Evolutionary conservation across 2,888 invertebrate genomes (phyloP).

Genomic region (Drosophila demipolita): DNA sequence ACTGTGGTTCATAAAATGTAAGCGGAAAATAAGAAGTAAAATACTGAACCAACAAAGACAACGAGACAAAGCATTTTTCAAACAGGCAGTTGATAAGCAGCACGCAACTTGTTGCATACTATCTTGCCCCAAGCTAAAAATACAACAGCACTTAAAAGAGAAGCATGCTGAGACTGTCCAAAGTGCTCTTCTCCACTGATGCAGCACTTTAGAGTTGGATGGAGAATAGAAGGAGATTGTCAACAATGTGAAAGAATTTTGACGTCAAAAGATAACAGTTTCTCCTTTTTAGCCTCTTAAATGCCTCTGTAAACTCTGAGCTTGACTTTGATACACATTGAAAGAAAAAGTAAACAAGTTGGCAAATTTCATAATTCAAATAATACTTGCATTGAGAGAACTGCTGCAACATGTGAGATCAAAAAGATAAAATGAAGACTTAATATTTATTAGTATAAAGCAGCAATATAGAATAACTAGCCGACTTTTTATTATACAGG

Average conservation of each 20-base stretch:
- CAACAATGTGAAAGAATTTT: slow-evolving; percentile 18
- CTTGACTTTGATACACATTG: neutral
- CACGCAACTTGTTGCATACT: slow-evolving; percentile 61
- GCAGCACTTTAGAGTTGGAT: slow-evolving; percentile 13
- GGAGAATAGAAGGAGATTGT: neutral
- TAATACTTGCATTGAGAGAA: no score
- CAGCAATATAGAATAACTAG: neutral
- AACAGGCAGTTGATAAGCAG: slow-evolving; percentile 32
- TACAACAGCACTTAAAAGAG: slow-evolving; percentile 7
- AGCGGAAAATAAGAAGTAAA: neutral
- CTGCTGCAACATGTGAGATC: neutral
- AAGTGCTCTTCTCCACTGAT: neutral
- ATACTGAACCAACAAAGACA: neutral
- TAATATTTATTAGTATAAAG: neutral
- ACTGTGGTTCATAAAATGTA: neutral
- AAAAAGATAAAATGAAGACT: neutral
- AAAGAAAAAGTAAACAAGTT: neutral
- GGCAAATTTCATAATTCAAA: neutral
- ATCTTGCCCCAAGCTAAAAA: slow-evolving; percentile 30
- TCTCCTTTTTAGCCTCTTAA: neutral
- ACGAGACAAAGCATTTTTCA: neutral
- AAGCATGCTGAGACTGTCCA: slow-evolving; percentile 7
- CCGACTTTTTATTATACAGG: neutral
- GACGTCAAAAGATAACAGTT: neutral
- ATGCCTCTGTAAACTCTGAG: neutral